phyloP scores from a whole-genome alignment of 2,113 vertebrate species.

The Bos taurus region DNA sequence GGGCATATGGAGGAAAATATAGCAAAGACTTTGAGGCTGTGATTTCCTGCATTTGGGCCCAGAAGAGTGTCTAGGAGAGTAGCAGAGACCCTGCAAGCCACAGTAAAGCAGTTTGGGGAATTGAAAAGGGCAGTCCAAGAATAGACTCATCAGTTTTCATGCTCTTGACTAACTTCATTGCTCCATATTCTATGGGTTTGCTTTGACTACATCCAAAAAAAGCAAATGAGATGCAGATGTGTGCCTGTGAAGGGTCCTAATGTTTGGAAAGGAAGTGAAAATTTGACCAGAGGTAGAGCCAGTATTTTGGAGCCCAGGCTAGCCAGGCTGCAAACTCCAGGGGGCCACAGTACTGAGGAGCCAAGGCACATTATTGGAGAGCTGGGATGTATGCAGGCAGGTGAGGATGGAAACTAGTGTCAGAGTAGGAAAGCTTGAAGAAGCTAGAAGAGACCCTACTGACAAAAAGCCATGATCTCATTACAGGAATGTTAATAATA shows the following conservation, averaged over 20 bases:
- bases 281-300: not conserved
- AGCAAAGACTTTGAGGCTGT: not conserved
- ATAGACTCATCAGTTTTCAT: not conserved
- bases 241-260: not conserved
- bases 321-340: not conserved
- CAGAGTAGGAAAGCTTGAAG: not conserved
- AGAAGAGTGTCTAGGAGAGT: not conserved
- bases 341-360: too few relatives aligned
- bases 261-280: not conserved
- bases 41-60: not conserved
- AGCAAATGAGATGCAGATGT: not conserved
- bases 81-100: not conserved
- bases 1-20: not conserved
- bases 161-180: not conserved
- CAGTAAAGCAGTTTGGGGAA: not conserved
- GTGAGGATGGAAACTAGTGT: not conserved
- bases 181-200: not conserved
- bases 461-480: not conserved
- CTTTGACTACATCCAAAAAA: not conserved
- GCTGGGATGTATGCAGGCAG: not conserved
- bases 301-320: not conserved
- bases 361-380: fast-evolving
- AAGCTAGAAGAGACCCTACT: not conserved
- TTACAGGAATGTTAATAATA: not conserved
- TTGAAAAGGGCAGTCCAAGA: not conserved